A percentile compares a stretch with the other conserved stretches of the same genome.
These are phyloP conservation scores for Hemichromis elongatus DNA, from an alignment of 2,113 vertebrate genomes.

Conservation along the genomic window DNA sequence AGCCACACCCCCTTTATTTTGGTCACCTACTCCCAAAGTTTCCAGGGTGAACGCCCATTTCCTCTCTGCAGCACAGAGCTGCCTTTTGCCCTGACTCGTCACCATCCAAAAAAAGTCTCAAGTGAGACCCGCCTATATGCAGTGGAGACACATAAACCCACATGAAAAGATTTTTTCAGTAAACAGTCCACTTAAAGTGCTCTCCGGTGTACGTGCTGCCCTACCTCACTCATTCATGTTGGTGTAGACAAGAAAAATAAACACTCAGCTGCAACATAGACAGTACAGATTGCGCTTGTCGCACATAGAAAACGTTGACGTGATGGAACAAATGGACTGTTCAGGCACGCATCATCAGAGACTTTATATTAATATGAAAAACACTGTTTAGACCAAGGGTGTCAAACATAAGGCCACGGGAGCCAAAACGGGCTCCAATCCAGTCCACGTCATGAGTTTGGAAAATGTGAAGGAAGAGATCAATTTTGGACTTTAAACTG, in stretches of 20 bases:
- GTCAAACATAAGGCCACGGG: neutral
- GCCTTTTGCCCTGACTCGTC: conserved; percentile 48
- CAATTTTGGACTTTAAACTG: neutral
- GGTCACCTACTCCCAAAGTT: conserved; percentile 52
- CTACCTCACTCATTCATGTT: neutral
- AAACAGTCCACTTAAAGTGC: conserved; percentile 19
- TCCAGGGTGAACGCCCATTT: conserved; percentile 69
- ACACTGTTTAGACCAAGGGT: neutral
- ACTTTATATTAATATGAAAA: neutral
- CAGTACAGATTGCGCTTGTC: neutral
- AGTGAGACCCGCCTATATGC: conserved; percentile 58
- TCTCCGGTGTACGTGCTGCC: neutral
- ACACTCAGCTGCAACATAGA: conserved; percentile 21
- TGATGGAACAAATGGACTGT: neutral
- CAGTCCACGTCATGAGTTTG: accelerated
- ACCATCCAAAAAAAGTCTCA: conserved; percentile 39
- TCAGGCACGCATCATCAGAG: neutral
- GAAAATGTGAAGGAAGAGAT: neutral
- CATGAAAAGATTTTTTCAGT: conserved; percentile 40
- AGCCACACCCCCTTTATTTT: conserved; percentile 40
- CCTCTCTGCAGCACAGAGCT: conserved; percentile 64
- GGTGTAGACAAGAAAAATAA: conserved; percentile 3
- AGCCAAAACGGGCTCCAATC: neutral
- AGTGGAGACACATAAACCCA: conserved; percentile 26
- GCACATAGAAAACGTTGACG: neutral